Evolutionary conservation across 2,797 vertebrate species (phyloP), one percentile per base, ranked within the genome.

Genomic region (Rallus crepitans): DNA sequence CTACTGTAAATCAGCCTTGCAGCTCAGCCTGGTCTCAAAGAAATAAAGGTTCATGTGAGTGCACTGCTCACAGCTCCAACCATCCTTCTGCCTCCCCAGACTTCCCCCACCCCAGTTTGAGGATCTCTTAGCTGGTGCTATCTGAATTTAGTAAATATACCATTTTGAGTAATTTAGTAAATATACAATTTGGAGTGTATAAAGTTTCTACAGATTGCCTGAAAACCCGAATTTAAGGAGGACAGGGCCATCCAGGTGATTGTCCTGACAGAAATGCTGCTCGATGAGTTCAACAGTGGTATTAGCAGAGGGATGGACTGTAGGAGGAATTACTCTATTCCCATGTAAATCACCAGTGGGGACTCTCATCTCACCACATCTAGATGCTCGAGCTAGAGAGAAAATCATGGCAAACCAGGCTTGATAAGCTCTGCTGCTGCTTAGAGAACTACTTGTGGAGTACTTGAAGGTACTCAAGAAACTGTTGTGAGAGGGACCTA

Each of bases 81-180:
- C 18, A 5, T 37, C 7, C 18, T 73, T 37, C 25, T 75, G 31
- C 20, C 2, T 0, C 16, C 11, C 65, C 8, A 18, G 14, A 2
- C 31, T 42, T 9, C 2, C 5, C 1, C 8, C 10, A 2, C 0
- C 2, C 2, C 45, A 9, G 60, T 79, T 66, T 55, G 24, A 15
- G 39, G 42, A 45, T 60, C 19, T 35, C 25, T 70, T 18, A 11
- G 20, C 28, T 6, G 6, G 4, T 18, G 19, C 16, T 24, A 31
- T 6, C 27, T 9, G 35, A 33, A 28, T 56, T 52, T 24, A 66
- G 21, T 25, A 28, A 18, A 5, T 1, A 42, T 42, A 18, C 17
- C 17, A 18, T 42, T 42, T 47, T 47, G 45, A 47, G 45, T 47
- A 47, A 37, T 11, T 37, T 37, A 37, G 37, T 37, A 37, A 37